Conservation (phyloP, 2,113 vertebrate genomes). For the Sinocyclocheilus anshuiensis region DNA sequence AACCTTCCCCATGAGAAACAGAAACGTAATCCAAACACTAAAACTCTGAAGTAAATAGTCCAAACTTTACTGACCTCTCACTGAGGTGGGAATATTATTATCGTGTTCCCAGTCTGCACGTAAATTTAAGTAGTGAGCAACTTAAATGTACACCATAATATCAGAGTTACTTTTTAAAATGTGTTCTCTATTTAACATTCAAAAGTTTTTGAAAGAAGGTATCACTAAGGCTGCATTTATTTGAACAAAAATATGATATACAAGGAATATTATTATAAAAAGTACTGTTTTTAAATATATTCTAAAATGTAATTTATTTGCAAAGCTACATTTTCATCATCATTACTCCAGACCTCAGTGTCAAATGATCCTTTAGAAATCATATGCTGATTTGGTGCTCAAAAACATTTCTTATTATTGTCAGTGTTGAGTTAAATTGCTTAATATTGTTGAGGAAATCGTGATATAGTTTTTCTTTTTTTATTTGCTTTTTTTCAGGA, state of each 20-base stretch:
- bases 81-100: slow-evolving; percentile 65
- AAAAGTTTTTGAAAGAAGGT: too few species aligned
- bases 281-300: not conserved
- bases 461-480: too few species aligned
- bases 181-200: too few species aligned
- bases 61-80: slow-evolving; percentile 65
- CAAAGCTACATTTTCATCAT: not conserved
- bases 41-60: slow-evolving; percentile 62
- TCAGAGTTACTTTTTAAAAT: not conserved
- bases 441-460: too few species aligned
- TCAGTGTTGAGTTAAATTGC: too few species aligned
- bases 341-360: not conserved
- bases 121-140: not conserved
- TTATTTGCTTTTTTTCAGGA: too few species aligned
- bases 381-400: too few species aligned
- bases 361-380: too few species aligned
- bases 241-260: too few species aligned
- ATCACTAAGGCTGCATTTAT: too few species aligned
- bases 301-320: not conserved
- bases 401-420: too few species aligned
- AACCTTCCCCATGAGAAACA: slow-evolving; percentile 66
- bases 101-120: slow-evolving; percentile 61
- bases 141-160: too few species aligned
- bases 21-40: slow-evolving; percentile 65
- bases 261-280: not conserved